Evolutionary conservation across 2,888 invertebrate species (phyloP), one percentile per base, ranked within the genome.

Genomic region (Drosophila prostipennis): DNA sequence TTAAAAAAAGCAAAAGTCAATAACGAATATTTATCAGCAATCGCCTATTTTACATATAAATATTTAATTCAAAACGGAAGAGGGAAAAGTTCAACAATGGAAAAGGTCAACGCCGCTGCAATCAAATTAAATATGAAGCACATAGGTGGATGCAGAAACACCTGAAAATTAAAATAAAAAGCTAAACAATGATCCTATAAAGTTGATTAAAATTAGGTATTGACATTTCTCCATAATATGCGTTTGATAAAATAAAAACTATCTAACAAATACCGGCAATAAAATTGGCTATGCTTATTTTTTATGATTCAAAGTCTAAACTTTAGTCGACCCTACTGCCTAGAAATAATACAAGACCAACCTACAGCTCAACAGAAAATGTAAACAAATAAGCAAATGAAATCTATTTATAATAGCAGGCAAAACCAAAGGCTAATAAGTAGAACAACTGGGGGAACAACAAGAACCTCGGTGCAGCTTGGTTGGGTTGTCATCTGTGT

Each of bases 381-480:
- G 54, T 60, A 55, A 77, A 37, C 46, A 55, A 32, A 74, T 11
- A 32, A 49, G 11, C 2, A 10, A 42, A 23, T n/a, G 14, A 37
- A 49, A 36, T 37, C 26, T 42, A 52, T 13, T 46, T 39, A n/a
- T 32, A 63, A 48, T 13, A 34, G 46, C 40, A 42, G 55, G 49
- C 48, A 45, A 59, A 60, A 29, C 11, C 37, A 54, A 52, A 39
- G n/a, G 19, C 37, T 54, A 61, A 45, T 45, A 61, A 56, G 23
- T 69, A 82, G 36, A 29, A 74, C 75, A 48, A 54, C 53, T 55
- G 45, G 55, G 60, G 14, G 46, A 85, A 82, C 85, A 74, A 84
- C 79, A 84, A 80, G 79, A 81, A 90, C 89, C 89, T 89, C 80
- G 76, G 76, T 75, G 79, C 77, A 72, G 69, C 61, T 65, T 53